phyloP scores from a whole-genome alignment of 2,797 vertebrate genomes.

The Pangasius krempfi region DNA sequence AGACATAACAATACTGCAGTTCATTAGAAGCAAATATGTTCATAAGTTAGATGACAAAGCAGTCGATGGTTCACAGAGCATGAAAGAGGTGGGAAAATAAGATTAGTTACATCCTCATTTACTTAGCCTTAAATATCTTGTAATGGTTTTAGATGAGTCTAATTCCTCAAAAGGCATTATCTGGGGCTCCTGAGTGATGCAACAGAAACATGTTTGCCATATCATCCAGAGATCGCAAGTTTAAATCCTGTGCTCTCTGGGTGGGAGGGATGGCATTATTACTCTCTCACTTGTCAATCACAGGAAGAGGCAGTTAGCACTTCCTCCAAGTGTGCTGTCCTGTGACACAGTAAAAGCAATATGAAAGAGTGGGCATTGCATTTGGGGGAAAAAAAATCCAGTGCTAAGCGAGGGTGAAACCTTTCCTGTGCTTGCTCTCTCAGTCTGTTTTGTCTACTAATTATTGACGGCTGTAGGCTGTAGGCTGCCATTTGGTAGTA shows the following conservation, averaged over 20 bases:
- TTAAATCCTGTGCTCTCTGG: neutral
- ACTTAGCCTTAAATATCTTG: neutral
- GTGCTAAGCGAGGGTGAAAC: neutral
- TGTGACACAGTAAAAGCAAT: neutral
- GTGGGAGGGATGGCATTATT: neutral
- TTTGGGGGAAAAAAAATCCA: constrained; percentile 25
- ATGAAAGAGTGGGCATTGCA: constrained; percentile 17
- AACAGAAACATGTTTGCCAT: neutral
- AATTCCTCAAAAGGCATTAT: neutral
- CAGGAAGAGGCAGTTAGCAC: neutral
- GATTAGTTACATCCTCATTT: neutral
- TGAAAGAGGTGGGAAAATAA: neutral
- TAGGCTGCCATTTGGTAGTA: constrained; percentile 49
- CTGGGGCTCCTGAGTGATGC: neutral
- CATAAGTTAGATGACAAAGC: neutral
- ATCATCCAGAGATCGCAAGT: neutral
- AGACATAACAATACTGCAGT: neutral
- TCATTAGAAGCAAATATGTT: neutral
- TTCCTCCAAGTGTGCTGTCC: neutral
- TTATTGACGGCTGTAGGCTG: constrained; percentile 43
- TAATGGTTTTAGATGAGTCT: neutral
- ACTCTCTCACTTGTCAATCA: neutral
- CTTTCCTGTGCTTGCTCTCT: constrained; percentile 23
- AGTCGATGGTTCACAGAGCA: neutral
- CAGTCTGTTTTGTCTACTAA: constrained; percentile 42